These are phyloP conservation scores for Allolobophora icterica DNA, from an alignment of 2,888 invertebrate species.

Conservation along the genomic window DNA sequence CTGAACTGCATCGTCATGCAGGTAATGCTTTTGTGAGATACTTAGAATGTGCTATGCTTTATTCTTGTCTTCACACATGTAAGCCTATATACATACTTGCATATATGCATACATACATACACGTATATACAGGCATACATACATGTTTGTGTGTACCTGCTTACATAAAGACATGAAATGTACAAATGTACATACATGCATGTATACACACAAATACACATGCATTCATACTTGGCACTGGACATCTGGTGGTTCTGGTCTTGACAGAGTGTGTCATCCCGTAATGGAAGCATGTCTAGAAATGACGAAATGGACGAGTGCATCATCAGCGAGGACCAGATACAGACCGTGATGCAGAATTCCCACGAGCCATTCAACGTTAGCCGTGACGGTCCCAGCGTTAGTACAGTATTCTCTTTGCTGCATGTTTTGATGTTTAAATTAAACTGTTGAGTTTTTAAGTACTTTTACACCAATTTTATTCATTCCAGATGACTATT, in stretches of 20 bases:
- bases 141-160: too few relatives aligned
- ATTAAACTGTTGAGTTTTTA: neutral
- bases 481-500: neutral
- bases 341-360: neutral
- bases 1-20: too few relatives aligned
- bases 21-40: too few relatives aligned
- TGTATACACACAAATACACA: neutral
- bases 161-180: too few relatives aligned
- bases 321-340: slow-evolving; percentile 19
- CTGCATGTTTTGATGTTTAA: neutral
- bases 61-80: too few relatives aligned
- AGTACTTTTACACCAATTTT: neutral
- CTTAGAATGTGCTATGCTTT: too few relatives aligned
- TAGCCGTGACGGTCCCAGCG: neutral
- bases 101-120: too few relatives aligned
- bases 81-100: too few relatives aligned
- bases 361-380: neutral
- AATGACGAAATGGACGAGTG: slow-evolving; percentile 14
- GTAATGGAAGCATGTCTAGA: neutral
- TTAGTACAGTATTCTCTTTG: neutral
- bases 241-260: neutral
- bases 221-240: too few relatives aligned
- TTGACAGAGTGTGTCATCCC: neutral
- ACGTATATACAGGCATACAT: too few relatives aligned
- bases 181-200: too few relatives aligned